phyloP scores from a whole-genome alignment of 1,140 invertebrate species.

The Ceratoteleas bidentatus region DNA sequence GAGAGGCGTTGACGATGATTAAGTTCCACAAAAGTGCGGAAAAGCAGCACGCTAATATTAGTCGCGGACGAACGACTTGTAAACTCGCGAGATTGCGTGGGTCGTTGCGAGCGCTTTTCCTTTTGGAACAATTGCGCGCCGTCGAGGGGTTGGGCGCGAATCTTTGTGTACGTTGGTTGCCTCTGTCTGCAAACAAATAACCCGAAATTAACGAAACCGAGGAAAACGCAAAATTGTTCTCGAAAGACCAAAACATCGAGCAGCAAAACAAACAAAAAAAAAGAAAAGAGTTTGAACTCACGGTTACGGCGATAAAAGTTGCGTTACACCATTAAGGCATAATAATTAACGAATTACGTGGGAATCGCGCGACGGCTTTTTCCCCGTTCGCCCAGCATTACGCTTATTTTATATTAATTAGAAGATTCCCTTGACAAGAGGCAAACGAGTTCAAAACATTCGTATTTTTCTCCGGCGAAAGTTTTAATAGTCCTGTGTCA shows the following conservation, averaged over 20 bases:
- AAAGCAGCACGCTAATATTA: conserved; percentile 52
- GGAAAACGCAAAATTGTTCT: too few relatives aligned
- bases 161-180: neutral
- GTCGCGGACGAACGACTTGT: conserved; percentile 44
- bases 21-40: conserved; percentile 53
- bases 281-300: too few relatives aligned
- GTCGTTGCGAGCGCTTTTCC: conserved; percentile 2
- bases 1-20: conserved; percentile 58
- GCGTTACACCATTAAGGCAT: neutral
- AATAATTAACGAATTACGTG: too few relatives aligned
- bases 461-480: conserved; percentile 58
- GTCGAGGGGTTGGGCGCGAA: neutral
- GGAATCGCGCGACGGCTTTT: neutral
- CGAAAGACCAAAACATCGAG: too few relatives aligned
- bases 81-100: conserved; percentile 47
- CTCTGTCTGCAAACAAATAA: neutral
- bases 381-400: conserved; percentile 3
- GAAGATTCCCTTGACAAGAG: conserved; percentile 48
- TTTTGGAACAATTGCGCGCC: neutral
- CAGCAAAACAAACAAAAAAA: too few relatives aligned
- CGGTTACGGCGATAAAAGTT: too few relatives aligned
- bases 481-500: conserved; percentile 73
- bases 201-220: too few relatives aligned
- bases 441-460: conserved; percentile 55
- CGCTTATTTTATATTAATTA: conserved; percentile 56